phyloP scores from a whole-genome alignment of 1,140 invertebrate genomes.

The Cydia fagiglandana region DNA sequence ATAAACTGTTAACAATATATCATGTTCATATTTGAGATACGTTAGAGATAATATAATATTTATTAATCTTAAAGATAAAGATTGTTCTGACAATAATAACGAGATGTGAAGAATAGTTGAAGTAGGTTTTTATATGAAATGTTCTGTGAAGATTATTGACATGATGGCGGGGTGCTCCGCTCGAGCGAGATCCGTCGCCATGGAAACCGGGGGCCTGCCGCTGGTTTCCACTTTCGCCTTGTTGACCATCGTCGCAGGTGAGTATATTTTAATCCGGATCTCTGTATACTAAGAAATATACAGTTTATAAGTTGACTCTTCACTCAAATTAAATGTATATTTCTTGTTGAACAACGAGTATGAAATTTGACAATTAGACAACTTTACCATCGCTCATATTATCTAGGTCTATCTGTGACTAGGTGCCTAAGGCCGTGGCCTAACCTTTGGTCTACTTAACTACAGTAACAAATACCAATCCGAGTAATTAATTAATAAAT shows the following conservation, averaged over 20 bases:
- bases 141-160: constrained; percentile 46
- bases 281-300: not conserved
- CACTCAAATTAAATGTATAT: no score
- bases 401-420: no score
- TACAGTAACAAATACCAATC: no score
- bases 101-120: constrained; percentile 39
- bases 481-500: no score
- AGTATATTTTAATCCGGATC: constrained; percentile 36
- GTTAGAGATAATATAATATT: constrained; percentile 33
- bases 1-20: constrained; percentile 30
- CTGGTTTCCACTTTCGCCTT: constrained; percentile 71
- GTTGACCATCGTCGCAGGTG: constrained; percentile 72
- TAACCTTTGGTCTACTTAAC: no score
- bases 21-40: constrained; percentile 31
- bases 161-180: constrained; percentile 54
- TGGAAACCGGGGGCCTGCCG: constrained; percentile 70
- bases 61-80: constrained; percentile 32
- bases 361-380: no score
- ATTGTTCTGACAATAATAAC: constrained; percentile 38
- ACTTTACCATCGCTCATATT: no score
- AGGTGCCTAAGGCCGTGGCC: no score
- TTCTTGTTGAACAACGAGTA: constrained; percentile 8
- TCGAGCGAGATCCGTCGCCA: constrained; percentile 55
- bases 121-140: constrained; percentile 50
- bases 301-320: no score